These are phyloP conservation scores for Diplolepis rosae DNA, from an alignment of 2,888 invertebrate species.

Conservation along the genomic window DNA sequence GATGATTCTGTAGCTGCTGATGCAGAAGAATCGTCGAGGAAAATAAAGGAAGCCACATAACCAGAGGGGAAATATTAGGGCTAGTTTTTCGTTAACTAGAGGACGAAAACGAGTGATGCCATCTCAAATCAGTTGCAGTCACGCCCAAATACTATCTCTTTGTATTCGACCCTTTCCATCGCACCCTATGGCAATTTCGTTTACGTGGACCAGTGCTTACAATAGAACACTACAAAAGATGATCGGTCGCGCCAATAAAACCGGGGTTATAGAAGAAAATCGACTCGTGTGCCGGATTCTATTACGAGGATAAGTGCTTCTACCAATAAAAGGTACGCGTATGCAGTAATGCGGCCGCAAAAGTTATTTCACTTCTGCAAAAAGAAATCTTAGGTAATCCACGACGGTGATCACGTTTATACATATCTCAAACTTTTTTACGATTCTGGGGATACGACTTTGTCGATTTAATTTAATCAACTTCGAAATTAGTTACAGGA, in stretches of 20 bases:
- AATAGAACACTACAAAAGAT: conserved; percentile 67
- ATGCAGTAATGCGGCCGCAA: conserved; percentile 12
- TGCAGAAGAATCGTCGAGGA: conserved; percentile 41
- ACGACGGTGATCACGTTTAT: conserved; percentile 16
- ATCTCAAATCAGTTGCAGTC: conserved; percentile 67
- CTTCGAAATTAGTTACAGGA: conserved; percentile 22
- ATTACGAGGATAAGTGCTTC: conserved; percentile 67
- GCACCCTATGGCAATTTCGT: conserved; percentile 68
- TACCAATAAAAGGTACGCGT: conserved; percentile 58
- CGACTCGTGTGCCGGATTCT: conserved; percentile 67
- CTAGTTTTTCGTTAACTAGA: conserved; percentile 59
- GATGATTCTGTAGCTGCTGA: conserved; percentile 33
- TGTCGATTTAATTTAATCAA: not conserved
- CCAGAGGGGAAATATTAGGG: conserved; percentile 49
- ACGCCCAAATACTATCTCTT: conserved; percentile 62
- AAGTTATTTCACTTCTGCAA: conserved; percentile 49
- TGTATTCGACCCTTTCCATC: conserved; percentile 51
- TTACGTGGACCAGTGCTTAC: conserved; percentile 70
- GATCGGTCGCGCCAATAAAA: conserved; percentile 69
- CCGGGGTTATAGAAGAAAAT: conserved; percentile 65
- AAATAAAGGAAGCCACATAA: conserved; percentile 21
- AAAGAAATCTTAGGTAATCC: conserved; percentile 43
- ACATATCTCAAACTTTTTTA: conserved; percentile 18
- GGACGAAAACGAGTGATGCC: conserved; percentile 65
- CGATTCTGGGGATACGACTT: conserved; percentile 4